Base-by-base conservation (phyloP, 2,797 vertebrate genomes). In the Aulostomus chinensis region DNA sequence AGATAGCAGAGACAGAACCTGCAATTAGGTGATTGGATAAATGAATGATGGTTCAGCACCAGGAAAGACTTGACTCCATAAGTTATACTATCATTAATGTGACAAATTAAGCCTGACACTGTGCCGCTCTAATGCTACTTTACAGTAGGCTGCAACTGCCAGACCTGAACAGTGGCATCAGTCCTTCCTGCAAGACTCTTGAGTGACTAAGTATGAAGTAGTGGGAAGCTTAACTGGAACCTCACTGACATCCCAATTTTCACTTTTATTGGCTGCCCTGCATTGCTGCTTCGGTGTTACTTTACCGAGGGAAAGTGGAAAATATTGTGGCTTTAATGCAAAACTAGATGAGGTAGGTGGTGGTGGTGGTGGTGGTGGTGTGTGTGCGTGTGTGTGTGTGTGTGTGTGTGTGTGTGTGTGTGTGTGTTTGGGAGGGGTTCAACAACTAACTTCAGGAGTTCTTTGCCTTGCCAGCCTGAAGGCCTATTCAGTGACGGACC, bases 131-230 rank as follows among this genome's bases (percentile, higher is more conserved):
- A 38, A 58, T 43, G 48, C 25, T 40, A 13, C 40, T 59, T 72
- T 41, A 40, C 28, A n/a, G 21, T 32, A 21, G 3, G 10, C 20
- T 38, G 22, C 45, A 56, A 63, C 13, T 48, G 20, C 12, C 50
- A 18, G 37, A 46, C 24, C 39, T 43, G 32, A 67, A 43, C 41
- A 16, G 10, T 73, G 58, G 63, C 74, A 54, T 72, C 25, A 62
- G 33, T 32, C 11, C 36, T 56, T 38, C 14, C 36, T 53, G 33
- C 53, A 53, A 76, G 67, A 49, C 52, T 43, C 36, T 42, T n/a
- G 32, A 40, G 50, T 69, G 56, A 76, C 48, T 68, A 67, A 68
- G 38, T 49, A 51, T 78, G 75, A 79, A 57, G 70, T 64, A 67
- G 68, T 66, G 51, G 59, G 55, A 69, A 42, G 61, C 28, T 31